Percentiles rank a stretch among this genome's conserved stretches.
phyloP scores from a whole-genome alignment of 2,797 vertebrate species.

The Epinephelus awoara region DNA sequence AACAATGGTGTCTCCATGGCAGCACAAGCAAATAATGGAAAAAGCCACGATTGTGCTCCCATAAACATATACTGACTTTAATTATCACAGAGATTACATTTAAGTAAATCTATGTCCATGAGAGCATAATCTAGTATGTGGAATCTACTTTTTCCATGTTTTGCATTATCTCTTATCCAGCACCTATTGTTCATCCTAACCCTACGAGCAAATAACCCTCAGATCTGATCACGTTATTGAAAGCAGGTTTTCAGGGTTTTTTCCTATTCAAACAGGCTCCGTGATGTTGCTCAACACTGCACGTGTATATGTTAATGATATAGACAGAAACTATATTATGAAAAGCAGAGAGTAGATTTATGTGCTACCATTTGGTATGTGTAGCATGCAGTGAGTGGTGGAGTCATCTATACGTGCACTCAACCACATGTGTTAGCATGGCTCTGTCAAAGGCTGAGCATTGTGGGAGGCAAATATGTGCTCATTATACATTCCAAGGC shows the following conservation, averaged over 20 bases:
- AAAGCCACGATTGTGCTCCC: too few species aligned
- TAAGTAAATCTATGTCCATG: too few species aligned
- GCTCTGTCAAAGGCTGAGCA: conserved; percentile 15
- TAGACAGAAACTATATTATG: too few species aligned
- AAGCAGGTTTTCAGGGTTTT: neutral
- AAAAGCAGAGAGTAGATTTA: neutral
- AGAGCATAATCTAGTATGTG: too few species aligned
- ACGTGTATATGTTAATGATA: too few species aligned
- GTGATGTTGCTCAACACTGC: too few species aligned
- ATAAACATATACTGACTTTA: too few species aligned
- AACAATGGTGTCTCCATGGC: neutral
- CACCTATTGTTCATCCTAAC: too few species aligned
- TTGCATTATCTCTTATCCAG: too few species aligned
- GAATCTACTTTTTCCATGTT: too few species aligned
- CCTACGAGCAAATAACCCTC: too few species aligned
- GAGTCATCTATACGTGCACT: conserved; percentile 14
- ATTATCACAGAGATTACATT: too few species aligned
- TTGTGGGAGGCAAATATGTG: conserved; percentile 34
- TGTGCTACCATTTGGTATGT: neutral
- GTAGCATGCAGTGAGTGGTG: neutral
- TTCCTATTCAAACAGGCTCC: neutral
- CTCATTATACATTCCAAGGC: conserved; percentile 36
- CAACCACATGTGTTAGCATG: conserved; percentile 17
- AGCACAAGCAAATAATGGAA: neutral
- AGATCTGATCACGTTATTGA: neutral